Base-by-base conservation (phyloP, 1,140 invertebrate species). In the Telenomus remus region DNA sequence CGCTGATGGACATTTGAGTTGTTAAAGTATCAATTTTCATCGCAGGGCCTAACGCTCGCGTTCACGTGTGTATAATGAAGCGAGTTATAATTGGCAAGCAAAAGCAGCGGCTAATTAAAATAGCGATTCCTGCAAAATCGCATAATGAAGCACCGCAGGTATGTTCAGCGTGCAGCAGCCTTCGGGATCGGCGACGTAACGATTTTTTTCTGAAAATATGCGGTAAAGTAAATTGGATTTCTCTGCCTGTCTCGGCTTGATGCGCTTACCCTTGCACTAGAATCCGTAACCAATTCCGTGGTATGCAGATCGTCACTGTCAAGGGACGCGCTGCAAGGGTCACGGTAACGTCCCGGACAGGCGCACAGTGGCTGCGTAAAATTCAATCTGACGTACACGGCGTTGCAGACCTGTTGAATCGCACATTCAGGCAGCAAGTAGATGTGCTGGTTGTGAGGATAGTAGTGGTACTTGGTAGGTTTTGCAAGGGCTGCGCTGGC, bases 291-390 rank as follows among this genome's bases (percentile, higher is more conserved):
- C 60, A 97, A 91, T 87, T 96, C 93, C 42, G 96, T 96, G 35
- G 96, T 97, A 88, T 97, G 96, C 64, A 93, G 91, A 89, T 97
- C 96, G 86, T 97, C 95, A 64, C 94, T 92, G 87, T 96, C 94
- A 54, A 95, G 90, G 68, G 94, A 94, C 6, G 94, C 95, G 16
- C 95, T 97, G 86, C 96, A 97, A 5, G 96, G 95, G 88, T 96
- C 94, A 78, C 94, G 90, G 87, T 96, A 95, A 72, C 86, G 81
- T 73, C 85, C 94, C 16, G 95, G 94, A 89, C 96, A 97, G 51
- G 95, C 95, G 87, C 96, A 97, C 64, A 97, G 88, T 11, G 95
- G 95, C 85, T 97, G 95, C 16, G 95, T 97, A 88, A 96, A 96
- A 88, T 97, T 97, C 51, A 97, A 87, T 60, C 96, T 90, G 27